Percentiles rank a stretch among this genome's conserved stretches.
Evolutionary conservation across 2,113 vertebrate species (phyloP).

Genomic region (Epinephelus moara): DNA sequence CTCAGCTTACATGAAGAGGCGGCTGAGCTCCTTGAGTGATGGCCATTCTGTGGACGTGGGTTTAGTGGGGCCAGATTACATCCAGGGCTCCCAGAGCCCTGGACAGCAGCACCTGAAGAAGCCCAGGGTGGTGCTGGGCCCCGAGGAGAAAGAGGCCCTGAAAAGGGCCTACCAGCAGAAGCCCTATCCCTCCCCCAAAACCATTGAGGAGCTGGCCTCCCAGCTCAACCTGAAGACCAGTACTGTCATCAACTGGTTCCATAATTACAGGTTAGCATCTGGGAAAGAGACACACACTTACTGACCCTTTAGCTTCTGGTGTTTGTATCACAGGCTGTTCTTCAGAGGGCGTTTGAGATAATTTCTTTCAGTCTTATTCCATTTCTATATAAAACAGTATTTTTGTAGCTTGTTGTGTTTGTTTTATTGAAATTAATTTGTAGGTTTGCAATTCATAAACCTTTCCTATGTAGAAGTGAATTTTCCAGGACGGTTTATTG

Average conservation of each 20-base stretch:
- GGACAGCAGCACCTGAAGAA: conserved; percentile 97
- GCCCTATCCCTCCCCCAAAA: conserved; percentile 97
- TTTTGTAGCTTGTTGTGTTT: neutral
- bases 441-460: neutral
- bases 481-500: neutral
- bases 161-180: conserved; percentile 95
- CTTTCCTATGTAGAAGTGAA: neutral
- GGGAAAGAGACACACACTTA: neutral
- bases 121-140: conserved; percentile 93
- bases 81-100: conserved; percentile 91
- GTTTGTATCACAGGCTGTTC: neutral
- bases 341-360: neutral
- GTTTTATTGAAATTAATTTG: neutral
- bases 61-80: conserved; percentile 87
- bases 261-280: conserved; percentile 95
- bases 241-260: conserved; percentile 99
- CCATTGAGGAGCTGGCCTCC: conserved; percentile 97
- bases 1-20: conserved; percentile 95
- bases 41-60: conserved; percentile 89
- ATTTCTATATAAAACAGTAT: neutral
- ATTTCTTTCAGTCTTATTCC: neutral
- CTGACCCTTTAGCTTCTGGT: neutral
- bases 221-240: conserved; percentile 99
- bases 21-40: conserved; percentile 95
- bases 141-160: conserved; percentile 96